Evolutionary conservation across 2,113 vertebrate species (phyloP), one percentile per base, ranked within the genome.

Genomic region (Climacteris rufus): DNA sequence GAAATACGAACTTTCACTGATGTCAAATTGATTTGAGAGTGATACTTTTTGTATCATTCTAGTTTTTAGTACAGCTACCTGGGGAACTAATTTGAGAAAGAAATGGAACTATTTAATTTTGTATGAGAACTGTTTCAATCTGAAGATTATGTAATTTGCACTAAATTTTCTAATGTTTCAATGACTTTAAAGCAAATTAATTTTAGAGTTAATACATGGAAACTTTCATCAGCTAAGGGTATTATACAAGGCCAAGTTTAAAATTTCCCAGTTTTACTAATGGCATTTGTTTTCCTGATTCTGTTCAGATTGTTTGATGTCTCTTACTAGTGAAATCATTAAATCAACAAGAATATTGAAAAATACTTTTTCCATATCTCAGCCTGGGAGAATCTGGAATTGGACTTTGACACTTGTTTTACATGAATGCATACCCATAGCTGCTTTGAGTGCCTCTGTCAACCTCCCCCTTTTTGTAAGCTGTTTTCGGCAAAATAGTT

Each of bases 31-130:
- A 75, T 91, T 93, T 91, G 81, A 66, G 64, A 89, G 30, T 45
- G 13, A 70, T 66, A n/a, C 9, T 40, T 92, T 85, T 56, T 91
- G 60, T 81, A 64, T 68, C 52, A 18, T 77, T 79, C 54, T 78
- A 24, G 9, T 44, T 93, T 94, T 79, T 60, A 83, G 72, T 56
- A 30, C 71, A 90, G 70, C 60, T 95, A 84, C 56, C 72, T 60
- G 24, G 80, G 89, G 76, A 95, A 56, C 71, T 90, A 89, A 91
- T 84, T 78, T 92, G 44, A 81, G 69, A 92, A 80, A 74, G 78
- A 91, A 66, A 59, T 0, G 0, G 53, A 90, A 75, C 27, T 35
- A 7, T 81, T 95, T 47, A 81, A 96, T 89, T 93, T 93, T 87
- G 24, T 60, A 86, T 59, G 80, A 90, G 68, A 85, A 76, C 49